Evolutionary conservation across 2,888 invertebrate species (phyloP), one percentile per base, ranked within the genome.

Genomic region (Orthosia cruda): DNA sequence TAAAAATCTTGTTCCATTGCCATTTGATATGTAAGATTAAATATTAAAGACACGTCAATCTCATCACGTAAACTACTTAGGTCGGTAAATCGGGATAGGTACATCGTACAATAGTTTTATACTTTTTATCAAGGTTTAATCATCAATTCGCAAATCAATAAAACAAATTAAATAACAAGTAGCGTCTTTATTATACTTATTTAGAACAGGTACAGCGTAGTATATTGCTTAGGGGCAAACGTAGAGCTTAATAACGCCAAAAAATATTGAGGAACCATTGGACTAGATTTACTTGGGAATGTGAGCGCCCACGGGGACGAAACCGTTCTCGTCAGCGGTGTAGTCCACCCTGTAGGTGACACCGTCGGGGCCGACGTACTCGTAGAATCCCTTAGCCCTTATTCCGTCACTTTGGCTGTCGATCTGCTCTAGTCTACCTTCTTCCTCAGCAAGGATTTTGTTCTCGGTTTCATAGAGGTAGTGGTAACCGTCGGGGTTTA

Each of bases 381-480:
- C 95, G 83, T 88, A 96, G 92, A 96, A 96, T 85, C 96, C 96
- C 77, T 94, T 96, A 26, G 91, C 93, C 71, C 93, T 94, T 26
- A 96, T 86, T 40, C 90, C 94, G 0, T 92, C 91, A 16, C 79
- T 87, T 63, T 95, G 94, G 59, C 78, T 92, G 84, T 92, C 92
- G n/a, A 94, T 86, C 74, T 92, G 89, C 80, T 96, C 96, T 1
- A 96, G 63, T 55, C 92, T 92, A 50, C 96, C 96, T 32, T 93
- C 90, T 88, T 96, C 96, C 80, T 96, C 96, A 12, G 95, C 95
- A 20, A 95, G 93, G 80, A 96, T 96, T 77, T 94, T 96, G 91
- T 96, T 96, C 80, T 96, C 95, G n/a, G 96, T 96, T 87, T 96
- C 96, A 77, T 96, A 96, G 20, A 96, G 91, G 88, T 95, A 96